A percentile compares a stretch with the other conserved stretches of the same genome.
These are phyloP conservation scores for Thymallus thymallus DNA, from an alignment of 2,113 vertebrate species.

Conservation along the genomic window DNA sequence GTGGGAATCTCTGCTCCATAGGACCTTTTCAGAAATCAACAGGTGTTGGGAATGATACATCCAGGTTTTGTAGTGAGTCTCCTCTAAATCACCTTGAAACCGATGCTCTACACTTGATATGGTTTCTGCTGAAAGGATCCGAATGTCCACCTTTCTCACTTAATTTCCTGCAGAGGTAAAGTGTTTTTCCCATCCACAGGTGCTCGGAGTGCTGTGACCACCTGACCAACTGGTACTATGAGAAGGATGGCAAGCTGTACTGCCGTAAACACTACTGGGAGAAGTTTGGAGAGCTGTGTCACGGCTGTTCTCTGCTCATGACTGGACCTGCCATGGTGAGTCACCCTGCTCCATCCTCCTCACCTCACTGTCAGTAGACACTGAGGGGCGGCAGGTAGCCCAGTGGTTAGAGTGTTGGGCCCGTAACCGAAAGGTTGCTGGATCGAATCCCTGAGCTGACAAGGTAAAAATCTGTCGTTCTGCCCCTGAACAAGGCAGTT, in stretches of 20 bases:
- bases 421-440: too few relatives aligned
- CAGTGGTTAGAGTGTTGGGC: too few relatives aligned
- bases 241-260: conserved; percentile 89
- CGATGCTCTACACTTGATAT: background rate
- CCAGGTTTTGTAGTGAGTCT: conserved; percentile 8
- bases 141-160: background rate
- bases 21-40: background rate
- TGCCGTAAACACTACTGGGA: conserved; percentile 93
- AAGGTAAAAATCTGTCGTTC: too few relatives aligned
- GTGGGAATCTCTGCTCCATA: background rate
- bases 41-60: conserved; percentile 26
- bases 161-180: background rate
- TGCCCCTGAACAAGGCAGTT: too few relatives aligned
- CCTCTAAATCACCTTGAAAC: background rate
- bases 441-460: too few relatives aligned
- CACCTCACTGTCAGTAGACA: background rate
- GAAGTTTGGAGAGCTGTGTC: conserved; percentile 92
- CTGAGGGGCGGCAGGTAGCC: too few relatives aligned
- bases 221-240: conserved; percentile 94
- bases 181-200: conserved; percentile 63
- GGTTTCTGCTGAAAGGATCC: background rate
- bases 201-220: conserved; percentile 91
- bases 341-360: conserved; percentile 2
- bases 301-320: conserved; percentile 94
- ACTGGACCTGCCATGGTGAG: conserved; percentile 93